These are phyloP conservation scores for Muntiacus reevesi DNA, from an alignment of 2,113 vertebrate genomes.

Conservation along the genomic window DNA sequence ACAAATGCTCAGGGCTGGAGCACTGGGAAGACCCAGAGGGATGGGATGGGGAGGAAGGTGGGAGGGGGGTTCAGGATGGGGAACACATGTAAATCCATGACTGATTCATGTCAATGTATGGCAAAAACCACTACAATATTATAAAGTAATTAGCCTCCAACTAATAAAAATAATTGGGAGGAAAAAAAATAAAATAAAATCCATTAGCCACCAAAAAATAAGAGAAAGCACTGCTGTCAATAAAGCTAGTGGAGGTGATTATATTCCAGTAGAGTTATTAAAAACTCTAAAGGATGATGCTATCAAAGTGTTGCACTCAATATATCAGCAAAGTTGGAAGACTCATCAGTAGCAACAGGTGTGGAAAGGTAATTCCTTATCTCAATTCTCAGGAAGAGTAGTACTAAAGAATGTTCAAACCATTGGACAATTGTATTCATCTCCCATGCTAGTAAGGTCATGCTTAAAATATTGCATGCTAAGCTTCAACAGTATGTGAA, in stretches of 20 bases:
- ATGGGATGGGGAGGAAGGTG: no score
- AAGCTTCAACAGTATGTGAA: neutral
- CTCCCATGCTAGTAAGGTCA: neutral
- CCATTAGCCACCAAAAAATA: no score
- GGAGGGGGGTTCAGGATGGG: no score
- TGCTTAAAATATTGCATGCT: neutral
- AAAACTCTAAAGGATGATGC: neutral
- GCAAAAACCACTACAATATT: no score
- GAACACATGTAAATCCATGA: no score
- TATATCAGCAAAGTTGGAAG: neutral
- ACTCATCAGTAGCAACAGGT: neutral
- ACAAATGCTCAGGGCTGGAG: no score
- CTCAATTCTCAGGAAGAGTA: neutral
- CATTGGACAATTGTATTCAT: neutral
- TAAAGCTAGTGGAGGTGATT: neutral
- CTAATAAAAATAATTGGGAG: no score
- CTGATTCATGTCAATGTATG: no score
- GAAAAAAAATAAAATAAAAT: no score
- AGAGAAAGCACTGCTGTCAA: neutral
- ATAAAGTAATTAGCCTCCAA: no score
- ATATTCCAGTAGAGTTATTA: neutral
- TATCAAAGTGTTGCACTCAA: neutral
- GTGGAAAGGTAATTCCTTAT: neutral
- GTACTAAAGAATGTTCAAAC: neutral
- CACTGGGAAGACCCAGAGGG: no score